Evolutionary conservation across 2,888 invertebrate species (phyloP).

Genomic region (Heliconius hortense): DNA sequence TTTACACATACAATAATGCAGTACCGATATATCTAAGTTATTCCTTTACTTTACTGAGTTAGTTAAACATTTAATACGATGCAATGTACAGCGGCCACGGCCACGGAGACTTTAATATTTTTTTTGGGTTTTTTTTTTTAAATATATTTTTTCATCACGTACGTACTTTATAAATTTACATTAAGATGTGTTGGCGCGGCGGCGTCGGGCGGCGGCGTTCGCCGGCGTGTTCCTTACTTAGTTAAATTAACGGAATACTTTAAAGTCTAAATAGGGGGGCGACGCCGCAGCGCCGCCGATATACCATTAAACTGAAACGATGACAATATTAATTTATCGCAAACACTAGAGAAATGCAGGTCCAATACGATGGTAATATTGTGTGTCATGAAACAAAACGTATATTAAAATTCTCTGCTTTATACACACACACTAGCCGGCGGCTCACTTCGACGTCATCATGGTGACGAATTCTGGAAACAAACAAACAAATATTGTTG

Average conservation of each 20-base stretch:
- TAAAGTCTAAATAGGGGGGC: conserved; percentile 75
- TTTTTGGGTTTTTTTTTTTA: conserved; percentile 70
- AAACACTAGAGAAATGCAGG: conserved; percentile 84
- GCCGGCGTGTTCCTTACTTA: conserved; percentile 72
- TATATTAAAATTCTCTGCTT: conserved; percentile 84
- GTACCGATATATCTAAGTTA: conserved; percentile 79
- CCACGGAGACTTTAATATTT: conserved; percentile 57
- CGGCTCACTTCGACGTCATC: conserved; percentile 99
- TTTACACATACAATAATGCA: conserved; percentile 79
- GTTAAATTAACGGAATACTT: conserved; percentile 81
- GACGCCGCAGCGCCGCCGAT: conserved; percentile 40
- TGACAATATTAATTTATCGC: conserved; percentile 81
- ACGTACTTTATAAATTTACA: conserved; percentile 81
- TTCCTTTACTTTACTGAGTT: conserved; percentile 73
- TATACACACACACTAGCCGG: conserved; percentile 84
- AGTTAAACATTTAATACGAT: conserved; percentile 74
- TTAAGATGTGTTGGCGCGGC: conserved; percentile 72
- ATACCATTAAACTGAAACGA: conserved; percentile 78
- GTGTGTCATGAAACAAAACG: conserved; percentile 84
- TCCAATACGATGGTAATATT: conserved; percentile 83
- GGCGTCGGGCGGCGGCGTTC: conserved; percentile 33
- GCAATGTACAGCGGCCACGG: conserved; percentile 46
- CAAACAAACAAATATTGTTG: conserved; percentile 51
- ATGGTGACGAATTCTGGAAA: conserved; percentile 98
- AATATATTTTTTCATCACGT: conserved; percentile 71